Conservation (phyloP, 2,888 invertebrate species). For the Agriopis leucophaearia region DNA sequence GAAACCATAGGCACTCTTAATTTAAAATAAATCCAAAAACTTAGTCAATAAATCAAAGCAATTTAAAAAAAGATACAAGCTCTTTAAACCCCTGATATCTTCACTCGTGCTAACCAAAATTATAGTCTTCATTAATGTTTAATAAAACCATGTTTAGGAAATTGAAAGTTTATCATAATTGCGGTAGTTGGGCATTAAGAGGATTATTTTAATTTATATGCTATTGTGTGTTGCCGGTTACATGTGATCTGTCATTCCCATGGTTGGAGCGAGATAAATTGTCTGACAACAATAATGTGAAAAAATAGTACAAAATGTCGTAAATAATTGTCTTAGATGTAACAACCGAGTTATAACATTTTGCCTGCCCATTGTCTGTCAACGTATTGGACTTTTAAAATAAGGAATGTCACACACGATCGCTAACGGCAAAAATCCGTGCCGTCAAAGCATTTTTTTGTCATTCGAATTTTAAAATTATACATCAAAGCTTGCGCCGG, state of each 20-base stretch:
- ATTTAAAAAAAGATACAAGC: conserved; percentile 11
- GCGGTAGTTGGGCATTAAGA: conserved; percentile 31
- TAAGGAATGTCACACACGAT: conserved; percentile 54
- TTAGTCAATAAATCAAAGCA: conserved; percentile 15
- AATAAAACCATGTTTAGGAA: conserved; percentile 47
- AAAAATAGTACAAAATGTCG: conserved; percentile 26
- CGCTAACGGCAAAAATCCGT: conserved; percentile 47
- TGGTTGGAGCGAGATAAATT: conserved; percentile 19
- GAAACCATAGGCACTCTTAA: no score
- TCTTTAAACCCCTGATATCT: conserved; percentile 13
- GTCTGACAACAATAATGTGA: conserved; percentile 30
- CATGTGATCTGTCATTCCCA: conserved; percentile 28
- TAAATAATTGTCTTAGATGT: conserved; percentile 21
- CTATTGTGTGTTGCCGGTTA: conserved; percentile 36
- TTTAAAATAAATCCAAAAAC: neutral
- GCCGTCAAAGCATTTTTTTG: conserved; percentile 45
- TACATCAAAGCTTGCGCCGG: conserved; percentile 39
- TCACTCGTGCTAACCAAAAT: conserved; percentile 26
- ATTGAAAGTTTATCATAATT: conserved; percentile 49
- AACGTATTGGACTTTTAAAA: conserved; percentile 9
- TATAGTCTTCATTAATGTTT: conserved; percentile 12
- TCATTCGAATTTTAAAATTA: conserved; percentile 58
- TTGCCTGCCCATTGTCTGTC: conserved; percentile 8
- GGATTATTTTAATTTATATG: conserved; percentile 39
- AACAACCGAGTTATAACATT: conserved; percentile 9